phyloP scores from a whole-genome alignment of 2,888 invertebrate genomes.

The Drosophila tripunctata region DNA sequence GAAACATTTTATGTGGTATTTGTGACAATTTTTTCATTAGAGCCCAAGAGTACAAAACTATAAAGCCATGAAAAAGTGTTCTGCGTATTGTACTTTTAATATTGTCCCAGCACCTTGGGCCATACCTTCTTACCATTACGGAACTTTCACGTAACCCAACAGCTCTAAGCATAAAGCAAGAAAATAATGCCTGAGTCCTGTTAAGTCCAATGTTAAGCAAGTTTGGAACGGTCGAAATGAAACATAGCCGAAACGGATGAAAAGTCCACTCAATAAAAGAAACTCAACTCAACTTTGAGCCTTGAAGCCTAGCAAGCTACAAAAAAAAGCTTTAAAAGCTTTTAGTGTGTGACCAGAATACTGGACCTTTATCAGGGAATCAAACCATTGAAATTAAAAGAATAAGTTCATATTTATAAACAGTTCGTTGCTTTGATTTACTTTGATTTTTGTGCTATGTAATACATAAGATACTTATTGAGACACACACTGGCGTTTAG shows the following conservation, averaged over 20 bases:
- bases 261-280: not conserved
- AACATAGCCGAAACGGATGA: slow-evolving; percentile 17
- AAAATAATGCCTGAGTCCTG: slow-evolving; percentile 2
- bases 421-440: slow-evolving; percentile 39
- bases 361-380: slow-evolving; percentile 27
- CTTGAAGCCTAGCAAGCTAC: slow-evolving; percentile 18
- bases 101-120: not conserved
- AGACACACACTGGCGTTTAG: slow-evolving; percentile 32
- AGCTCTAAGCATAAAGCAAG: slow-evolving; percentile 6
- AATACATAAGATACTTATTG: slow-evolving; percentile 35
- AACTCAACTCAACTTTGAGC: slow-evolving; percentile 37
- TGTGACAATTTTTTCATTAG: too few relatives aligned
- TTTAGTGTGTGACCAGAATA: slow-evolving; percentile 9
- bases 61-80: not conserved
- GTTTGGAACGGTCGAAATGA: slow-evolving; percentile 16
- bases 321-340: slow-evolving; percentile 26
- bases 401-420: slow-evolving; percentile 26
- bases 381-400: slow-evolving; percentile 16
- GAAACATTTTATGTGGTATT: too few relatives aligned
- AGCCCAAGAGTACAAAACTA: not conserved
- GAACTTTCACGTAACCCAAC: slow-evolving; percentile 39
- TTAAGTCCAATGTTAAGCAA: not conserved
- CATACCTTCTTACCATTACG: slow-evolving; percentile 4
- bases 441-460: slow-evolving; percentile 49
- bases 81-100: not conserved